Evolutionary conservation across 2,888 invertebrate species (phyloP).

Genomic region (Sinotaia quadrata): DNA sequence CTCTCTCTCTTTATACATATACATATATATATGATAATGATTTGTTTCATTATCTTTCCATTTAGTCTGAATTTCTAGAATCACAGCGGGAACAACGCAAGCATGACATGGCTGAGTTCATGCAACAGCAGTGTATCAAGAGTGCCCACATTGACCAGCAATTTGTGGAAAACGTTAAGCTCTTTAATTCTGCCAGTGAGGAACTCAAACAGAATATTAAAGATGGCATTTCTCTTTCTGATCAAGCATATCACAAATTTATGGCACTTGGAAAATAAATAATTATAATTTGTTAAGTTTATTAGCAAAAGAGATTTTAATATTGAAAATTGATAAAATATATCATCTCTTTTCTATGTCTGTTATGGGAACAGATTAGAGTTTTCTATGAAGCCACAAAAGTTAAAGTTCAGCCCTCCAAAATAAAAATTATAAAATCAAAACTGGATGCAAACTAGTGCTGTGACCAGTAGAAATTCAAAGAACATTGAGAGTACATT

Average conservation of each 20-base stretch:
- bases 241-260: constrained; percentile 24
- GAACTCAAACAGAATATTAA: constrained; percentile 1
- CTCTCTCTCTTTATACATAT: neutral
- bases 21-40: neutral
- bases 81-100: constrained; percentile 7
- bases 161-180: constrained; percentile 14
- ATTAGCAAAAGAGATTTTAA: too few relatives aligned
- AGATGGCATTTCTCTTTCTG: constrained; percentile 12
- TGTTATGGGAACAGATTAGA: too few relatives aligned
- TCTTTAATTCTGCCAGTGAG: constrained; percentile 16
- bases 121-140: constrained; percentile 20
- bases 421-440: too few relatives aligned
- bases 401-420: too few relatives aligned
- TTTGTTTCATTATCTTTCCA: neutral
- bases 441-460: too few relatives aligned
- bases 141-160: constrained; percentile 21
- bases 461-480: too few relatives aligned
- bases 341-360: too few relatives aligned
- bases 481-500: too few relatives aligned
- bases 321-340: too few relatives aligned
- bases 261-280: constrained; percentile 18
- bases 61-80: constrained; percentile 13
- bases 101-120: constrained; percentile 16
- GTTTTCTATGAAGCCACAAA: too few relatives aligned
- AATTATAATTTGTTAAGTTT: too few relatives aligned